Base-by-base conservation (phyloP, 2,797 vertebrate genomes). In the Sebastes itinus region DNA sequence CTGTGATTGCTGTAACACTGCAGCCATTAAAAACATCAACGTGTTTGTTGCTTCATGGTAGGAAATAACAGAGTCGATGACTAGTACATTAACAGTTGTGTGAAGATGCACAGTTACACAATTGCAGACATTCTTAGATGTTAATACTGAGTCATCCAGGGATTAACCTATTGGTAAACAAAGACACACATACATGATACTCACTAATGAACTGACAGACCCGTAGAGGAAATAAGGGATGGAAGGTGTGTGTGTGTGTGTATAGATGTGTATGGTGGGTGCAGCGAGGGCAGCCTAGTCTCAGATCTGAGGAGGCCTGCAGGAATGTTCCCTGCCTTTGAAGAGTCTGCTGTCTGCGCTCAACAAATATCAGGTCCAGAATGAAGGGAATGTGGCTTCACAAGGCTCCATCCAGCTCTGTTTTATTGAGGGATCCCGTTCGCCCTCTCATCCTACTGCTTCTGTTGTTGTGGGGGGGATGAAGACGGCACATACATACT, bases 381-480 rank as follows among this genome's bases (percentile, higher is more conserved):
- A 94, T 92, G 92, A 94, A 92, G 92, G 93, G 94, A 96, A 95
- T 95, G 92, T 86, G 86, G 89, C 90, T 95, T 93, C 93, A 88
- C 91, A 91, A 87, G 84, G 85, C 81, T 89, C 77, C 85, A 90
- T 88, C 92, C 90, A 87, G 87, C 89, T 85, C 90, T 94, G 89
- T 94, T 95, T 93, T 94, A 95, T 95, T 94, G 94, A 95, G 91
- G 86, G 89, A 95, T 94, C 92, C 89, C 61, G 67, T 77, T 88
- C 56, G 56, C 87, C 83, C 88, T 92, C 93, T 92, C 91, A 92
- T 94, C 92, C 82, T 72, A 79, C 84, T 89, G 80, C 79, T 89
- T 92, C 77, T 89, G 92, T 92, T 91, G 89, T 92, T 92, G 89
- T 83, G 84, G 89, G 86, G 78, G 13, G 77, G 75, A 80, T 91